A percentile compares a stretch with the other conserved stretches of the same genome.
Evolutionary conservation across 2,888 invertebrate genomes (phyloP).

Genomic region (Caenorhabditis sinica): DNA sequence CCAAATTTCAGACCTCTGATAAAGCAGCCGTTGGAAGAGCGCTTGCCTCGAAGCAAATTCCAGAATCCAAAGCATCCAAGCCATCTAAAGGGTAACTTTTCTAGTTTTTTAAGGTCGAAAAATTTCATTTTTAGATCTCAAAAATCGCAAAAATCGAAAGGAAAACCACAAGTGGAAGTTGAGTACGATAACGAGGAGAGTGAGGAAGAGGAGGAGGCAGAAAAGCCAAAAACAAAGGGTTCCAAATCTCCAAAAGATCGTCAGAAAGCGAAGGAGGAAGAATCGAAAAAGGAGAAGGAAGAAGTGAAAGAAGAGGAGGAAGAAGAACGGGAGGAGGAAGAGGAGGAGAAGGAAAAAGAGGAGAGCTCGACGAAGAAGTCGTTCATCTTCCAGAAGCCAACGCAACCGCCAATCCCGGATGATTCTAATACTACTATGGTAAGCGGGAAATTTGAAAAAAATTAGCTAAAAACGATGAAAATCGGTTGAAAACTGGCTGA

Average conservation of each 20-base stretch:
- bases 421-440: conserved; percentile 78
- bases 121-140: no score
- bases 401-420: conserved; percentile 78
- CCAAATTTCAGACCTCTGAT: conserved; percentile 77
- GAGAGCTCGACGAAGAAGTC: conserved; percentile 68
- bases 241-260: conserved; percentile 48
- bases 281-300: conserved; percentile 36
- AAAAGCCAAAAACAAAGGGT: conserved; percentile 54
- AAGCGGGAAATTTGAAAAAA: neutral
- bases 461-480: neutral
- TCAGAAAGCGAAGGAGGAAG: conserved; percentile 54
- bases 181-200: conserved; percentile 72
- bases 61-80: conserved; percentile 51
- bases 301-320: conserved; percentile 69
- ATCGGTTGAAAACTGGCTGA: neutral
- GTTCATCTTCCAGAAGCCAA: conserved; percentile 81
- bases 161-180: conserved; percentile 58
- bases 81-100: conserved; percentile 24
- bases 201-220: conserved; percentile 67
- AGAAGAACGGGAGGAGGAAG: conserved; percentile 66
- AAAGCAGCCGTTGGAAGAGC: conserved; percentile 77
- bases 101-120: neutral
- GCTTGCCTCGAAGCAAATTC: conserved; percentile 74
- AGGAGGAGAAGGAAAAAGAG: conserved; percentile 50
- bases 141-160: conserved; percentile 58